A percentile compares a stretch with the other conserved stretches of the same genome.
phyloP scores from a whole-genome alignment of 2,113 vertebrate species.

The Tympanuchus pallidicinctus region DNA sequence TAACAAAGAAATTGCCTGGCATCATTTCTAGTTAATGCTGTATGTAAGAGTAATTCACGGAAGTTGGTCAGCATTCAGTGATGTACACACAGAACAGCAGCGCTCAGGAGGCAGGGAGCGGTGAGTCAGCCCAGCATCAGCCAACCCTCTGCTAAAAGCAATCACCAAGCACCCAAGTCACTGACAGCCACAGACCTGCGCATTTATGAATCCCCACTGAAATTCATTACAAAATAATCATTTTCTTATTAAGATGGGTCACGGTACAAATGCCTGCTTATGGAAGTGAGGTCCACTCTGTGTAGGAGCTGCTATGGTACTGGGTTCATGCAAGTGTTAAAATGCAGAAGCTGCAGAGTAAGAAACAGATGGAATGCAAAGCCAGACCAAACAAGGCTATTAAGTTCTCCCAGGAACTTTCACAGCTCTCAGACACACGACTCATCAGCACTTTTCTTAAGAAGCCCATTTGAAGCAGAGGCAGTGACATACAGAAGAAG shows the following conservation, averaged over 20 bases:
- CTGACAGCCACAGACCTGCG: background rate
- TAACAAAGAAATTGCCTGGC: background rate
- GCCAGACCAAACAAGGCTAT: background rate
- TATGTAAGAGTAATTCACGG: background rate
- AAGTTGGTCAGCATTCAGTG: background rate
- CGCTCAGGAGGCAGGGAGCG: background rate
- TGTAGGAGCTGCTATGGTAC: accelerated
- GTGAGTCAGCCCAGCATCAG: background rate
- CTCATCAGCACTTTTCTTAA: background rate
- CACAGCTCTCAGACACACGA: background rate
- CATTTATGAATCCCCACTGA: background rate
- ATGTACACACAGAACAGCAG: background rate
- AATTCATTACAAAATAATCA: background rate
- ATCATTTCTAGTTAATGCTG: slow-evolving; percentile 13
- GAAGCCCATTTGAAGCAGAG: background rate
- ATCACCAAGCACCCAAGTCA: background rate
- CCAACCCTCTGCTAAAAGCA: background rate
- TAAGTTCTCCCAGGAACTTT: background rate
- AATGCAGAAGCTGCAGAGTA: background rate
- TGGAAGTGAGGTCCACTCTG: accelerated
- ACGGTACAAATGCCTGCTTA: background rate
- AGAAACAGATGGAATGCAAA: background rate
- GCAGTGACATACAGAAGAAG: background rate
- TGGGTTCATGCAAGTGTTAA: background rate
- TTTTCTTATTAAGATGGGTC: background rate